Evolutionary conservation across 2,797 vertebrate genomes (phyloP).

Genomic region (Acipenser ruthenus): DNA sequence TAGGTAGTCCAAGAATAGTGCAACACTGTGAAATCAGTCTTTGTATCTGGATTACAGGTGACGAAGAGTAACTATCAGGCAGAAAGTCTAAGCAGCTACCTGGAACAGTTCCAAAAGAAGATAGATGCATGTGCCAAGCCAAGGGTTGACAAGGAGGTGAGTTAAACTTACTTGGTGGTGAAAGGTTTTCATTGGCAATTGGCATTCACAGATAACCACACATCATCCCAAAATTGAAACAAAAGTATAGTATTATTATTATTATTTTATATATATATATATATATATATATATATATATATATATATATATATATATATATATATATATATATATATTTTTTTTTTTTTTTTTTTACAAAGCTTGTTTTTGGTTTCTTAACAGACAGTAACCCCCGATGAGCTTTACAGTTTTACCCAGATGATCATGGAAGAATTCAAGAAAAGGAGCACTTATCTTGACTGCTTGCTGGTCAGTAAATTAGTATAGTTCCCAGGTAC

Average conservation of each 20-base stretch:
- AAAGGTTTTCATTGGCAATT: background rate
- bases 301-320: no score
- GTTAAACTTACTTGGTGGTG: slow-evolving; percentile 12
- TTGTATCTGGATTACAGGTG: slow-evolving; percentile 45
- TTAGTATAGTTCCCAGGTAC: no score
- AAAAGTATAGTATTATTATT: no score
- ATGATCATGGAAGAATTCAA: slow-evolving; percentile 52
- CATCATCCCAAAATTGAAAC: no score
- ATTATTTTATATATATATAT: no score
- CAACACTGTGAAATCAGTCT: background rate
- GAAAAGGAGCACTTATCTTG: slow-evolving; percentile 66
- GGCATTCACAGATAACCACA: no score
- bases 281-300: no score
- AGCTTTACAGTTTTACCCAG: slow-evolving; percentile 49
- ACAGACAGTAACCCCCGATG: slow-evolving; percentile 49
- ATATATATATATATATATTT: no score
- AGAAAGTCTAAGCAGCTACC: slow-evolving; percentile 39
- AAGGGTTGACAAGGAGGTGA: slow-evolving; percentile 44
- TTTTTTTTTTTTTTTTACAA: background rate
- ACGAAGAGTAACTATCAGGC: slow-evolving; percentile 59
- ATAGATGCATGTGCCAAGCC: slow-evolving; percentile 35
- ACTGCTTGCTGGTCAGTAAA: slow-evolving; percentile 47
- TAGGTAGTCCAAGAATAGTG: no score
- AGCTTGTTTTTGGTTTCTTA: slow-evolving; percentile 11
- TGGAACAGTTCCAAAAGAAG: slow-evolving; percentile 49